Percentiles rank a stretch among this genome's conserved stretches.
These are phyloP conservation scores for Anisognathus igniventris DNA, from an alignment of 2,797 vertebrate genomes.

Conservation along the genomic window DNA sequence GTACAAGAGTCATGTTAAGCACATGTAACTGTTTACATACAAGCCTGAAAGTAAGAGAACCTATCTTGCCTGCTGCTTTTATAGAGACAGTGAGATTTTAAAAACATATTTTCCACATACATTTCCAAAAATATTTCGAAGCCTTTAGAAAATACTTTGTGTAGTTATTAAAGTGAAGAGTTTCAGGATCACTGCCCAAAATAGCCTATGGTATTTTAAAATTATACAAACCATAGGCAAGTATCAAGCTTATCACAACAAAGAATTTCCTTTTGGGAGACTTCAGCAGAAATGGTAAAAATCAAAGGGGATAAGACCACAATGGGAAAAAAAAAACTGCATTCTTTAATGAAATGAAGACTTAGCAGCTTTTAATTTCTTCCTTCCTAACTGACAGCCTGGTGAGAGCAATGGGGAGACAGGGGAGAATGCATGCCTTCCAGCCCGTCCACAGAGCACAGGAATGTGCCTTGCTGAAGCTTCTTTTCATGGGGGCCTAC, in stretches of 20 bases:
- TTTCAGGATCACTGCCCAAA: conserved; percentile 1
- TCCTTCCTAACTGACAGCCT: not conserved
- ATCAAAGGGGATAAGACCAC: not conserved
- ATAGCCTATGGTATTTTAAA: conserved; percentile 6
- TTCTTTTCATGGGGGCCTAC: not conserved
- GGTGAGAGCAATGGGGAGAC: not conserved
- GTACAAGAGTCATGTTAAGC: not conserved
- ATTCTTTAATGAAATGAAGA: not conserved
- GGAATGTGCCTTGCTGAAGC: not conserved
- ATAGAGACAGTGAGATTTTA: not conserved
- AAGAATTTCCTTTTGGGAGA: not conserved
- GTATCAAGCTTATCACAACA: conserved; percentile 5
- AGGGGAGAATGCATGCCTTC: not conserved
- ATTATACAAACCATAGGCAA: not conserved
- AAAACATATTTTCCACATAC: not conserved
- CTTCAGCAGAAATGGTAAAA: not conserved
- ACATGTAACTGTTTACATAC: not conserved
- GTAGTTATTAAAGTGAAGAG: not conserved
- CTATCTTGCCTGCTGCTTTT: not conserved
- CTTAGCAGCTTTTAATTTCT: not conserved
- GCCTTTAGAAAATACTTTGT: not conserved
- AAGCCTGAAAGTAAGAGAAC: not conserved
- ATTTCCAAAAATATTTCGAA: not conserved
- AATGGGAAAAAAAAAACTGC: not conserved
- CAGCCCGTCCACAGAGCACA: not conserved